These are phyloP conservation scores for Dipodomys stephensi DNA, from an alignment of 2,113 vertebrate species.

Conservation along the genomic window DNA sequence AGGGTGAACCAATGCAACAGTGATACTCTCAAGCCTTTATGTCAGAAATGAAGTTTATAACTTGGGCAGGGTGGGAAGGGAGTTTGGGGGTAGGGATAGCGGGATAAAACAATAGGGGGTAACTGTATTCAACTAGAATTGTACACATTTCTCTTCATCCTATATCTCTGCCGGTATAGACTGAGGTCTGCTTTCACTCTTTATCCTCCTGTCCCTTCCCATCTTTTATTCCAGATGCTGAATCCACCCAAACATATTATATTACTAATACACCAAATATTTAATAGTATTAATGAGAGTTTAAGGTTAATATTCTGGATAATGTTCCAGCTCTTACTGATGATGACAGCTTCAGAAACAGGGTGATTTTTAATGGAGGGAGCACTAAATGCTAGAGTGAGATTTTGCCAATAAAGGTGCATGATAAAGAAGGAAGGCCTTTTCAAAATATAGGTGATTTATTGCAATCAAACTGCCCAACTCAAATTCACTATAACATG, in stretches of 20 bases:
- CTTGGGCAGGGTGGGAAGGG: too few species aligned
- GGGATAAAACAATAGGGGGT: too few species aligned
- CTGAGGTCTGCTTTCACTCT: not conserved
- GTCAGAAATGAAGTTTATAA: too few species aligned
- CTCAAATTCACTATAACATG: conserved; percentile 26
- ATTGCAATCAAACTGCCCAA: not conserved
- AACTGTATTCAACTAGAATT: too few species aligned
- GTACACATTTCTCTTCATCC: not conserved
- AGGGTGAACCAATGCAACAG: too few species aligned
- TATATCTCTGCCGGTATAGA: not conserved
- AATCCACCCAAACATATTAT: too few species aligned
- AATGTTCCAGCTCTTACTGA: not conserved
- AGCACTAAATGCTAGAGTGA: not conserved
- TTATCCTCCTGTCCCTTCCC: not conserved
- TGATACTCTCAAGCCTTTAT: too few species aligned
- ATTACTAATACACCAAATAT: too few species aligned
- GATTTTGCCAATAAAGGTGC: not conserved
- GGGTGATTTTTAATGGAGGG: not conserved
- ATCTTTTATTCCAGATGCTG: not conserved
- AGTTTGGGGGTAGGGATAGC: too few species aligned
- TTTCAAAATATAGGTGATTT: conserved; percentile 36
- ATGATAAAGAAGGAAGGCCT: conserved; percentile 3
- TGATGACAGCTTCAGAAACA: not conserved
- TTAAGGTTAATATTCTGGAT: conserved; percentile 16
- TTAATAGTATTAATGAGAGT: not conserved